These are phyloP conservation scores for Ammodytes marinus DNA, from an alignment of 2,113 vertebrate species.

Conservation along the genomic window DNA sequence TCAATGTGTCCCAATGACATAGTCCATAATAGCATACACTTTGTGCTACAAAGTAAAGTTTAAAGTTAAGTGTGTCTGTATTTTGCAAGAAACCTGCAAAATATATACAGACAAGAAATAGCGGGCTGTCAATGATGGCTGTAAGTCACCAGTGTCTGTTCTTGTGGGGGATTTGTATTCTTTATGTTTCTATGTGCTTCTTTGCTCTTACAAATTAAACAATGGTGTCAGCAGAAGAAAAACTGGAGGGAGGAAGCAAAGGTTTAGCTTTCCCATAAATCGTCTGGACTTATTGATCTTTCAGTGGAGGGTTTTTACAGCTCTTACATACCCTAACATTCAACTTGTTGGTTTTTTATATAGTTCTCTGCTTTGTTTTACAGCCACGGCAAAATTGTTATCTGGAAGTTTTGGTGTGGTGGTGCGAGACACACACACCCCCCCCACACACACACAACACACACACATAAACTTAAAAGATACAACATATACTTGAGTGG, in stretches of 20 bases:
- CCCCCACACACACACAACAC: background rate
- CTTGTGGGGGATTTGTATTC: slow-evolving; percentile 7
- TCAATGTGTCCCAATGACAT: background rate
- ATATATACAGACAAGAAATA: too few relatives aligned
- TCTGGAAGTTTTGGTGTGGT: background rate
- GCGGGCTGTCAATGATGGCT: slow-evolving; percentile 7
- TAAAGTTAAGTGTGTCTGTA: background rate
- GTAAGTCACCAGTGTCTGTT: slow-evolving; percentile 7
- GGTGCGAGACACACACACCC: background rate
- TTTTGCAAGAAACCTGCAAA: background rate
- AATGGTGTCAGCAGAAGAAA: slow-evolving; percentile 14
- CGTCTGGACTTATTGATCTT: slow-evolving; percentile 55
- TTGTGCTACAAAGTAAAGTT: background rate
- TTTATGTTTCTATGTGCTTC: slow-evolving; percentile 13
- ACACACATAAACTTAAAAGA: background rate
- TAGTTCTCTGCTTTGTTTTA: slow-evolving; percentile 36
- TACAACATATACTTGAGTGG: background rate
- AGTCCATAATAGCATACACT: background rate
- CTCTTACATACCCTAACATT: slow-evolving; percentile 48
- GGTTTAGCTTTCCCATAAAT: slow-evolving; percentile 46
- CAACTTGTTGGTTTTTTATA: slow-evolving; percentile 49
- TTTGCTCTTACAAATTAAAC: slow-evolving; percentile 47
- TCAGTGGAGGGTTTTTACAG: slow-evolving; percentile 28
- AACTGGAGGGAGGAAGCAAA: slow-evolving; percentile 16
- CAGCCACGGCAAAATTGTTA: slow-evolving; percentile 24